Percentiles rank a stretch among this genome's conserved stretches.
phyloP scores from a whole-genome alignment of 1,140 invertebrate genomes.

The Cherax quadricarinatus region DNA sequence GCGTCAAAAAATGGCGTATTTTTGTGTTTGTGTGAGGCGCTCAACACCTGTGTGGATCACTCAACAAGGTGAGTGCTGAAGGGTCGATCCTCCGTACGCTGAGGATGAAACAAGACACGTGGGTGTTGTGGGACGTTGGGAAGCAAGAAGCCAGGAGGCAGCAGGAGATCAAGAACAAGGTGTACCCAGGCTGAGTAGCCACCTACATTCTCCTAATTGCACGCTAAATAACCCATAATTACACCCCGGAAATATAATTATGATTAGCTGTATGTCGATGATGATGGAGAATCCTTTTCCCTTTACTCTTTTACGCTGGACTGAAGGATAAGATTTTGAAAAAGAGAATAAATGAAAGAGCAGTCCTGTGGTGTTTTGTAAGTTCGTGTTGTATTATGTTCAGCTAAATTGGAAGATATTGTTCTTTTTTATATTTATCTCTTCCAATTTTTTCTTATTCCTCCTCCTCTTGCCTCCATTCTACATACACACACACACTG shows the following conservation, averaged over 20 bases:
- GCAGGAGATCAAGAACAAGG: neutral
- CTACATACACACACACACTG: no score
- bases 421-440: no score
- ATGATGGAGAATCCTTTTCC: neutral
- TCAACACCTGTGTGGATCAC: no score
- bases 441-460: neutral
- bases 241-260: slow-evolving; percentile 8
- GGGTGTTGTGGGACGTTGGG: neutral
- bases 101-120: no score
- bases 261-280: slow-evolving; percentile 1
- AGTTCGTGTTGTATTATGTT: neutral
- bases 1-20: no score
- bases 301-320: neutral
- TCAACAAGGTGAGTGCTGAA: no score
- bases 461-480: neutral
- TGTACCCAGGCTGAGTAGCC: neutral
- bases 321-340: neutral
- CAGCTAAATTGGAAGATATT: no score
- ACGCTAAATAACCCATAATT: neutral
- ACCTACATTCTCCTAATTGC: neutral
- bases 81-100: no score
- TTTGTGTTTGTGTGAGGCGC: no score
- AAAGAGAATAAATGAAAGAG: neutral
- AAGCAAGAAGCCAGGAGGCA: neutral
- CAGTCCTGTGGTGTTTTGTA: neutral